Evolutionary conservation across 2,797 vertebrate species (phyloP), one percentile per base, ranked within the genome.

Genomic region (Eleutherodactylus coqui): DNA sequence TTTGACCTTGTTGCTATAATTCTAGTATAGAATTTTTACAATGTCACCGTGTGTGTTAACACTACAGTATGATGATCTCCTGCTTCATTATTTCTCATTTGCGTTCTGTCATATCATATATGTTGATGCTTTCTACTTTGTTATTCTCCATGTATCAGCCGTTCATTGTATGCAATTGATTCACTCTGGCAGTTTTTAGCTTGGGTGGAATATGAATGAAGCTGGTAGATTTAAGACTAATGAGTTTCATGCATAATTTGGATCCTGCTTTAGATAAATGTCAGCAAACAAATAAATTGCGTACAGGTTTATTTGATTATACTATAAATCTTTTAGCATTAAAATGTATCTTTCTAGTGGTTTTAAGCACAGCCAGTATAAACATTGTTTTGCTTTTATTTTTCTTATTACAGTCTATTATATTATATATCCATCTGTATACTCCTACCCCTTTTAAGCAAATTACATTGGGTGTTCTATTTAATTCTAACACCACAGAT

Each of bases 311-410:
- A 84, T 84, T 79, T 75, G 82, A 79, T 75, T 87, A 84, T 72
- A 62, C 67, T 84, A 78, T 86, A 77, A 83, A 86, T 86, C 62
- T 79, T 87, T 84, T 84, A 79, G 79, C 82, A 87, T 84, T 83
- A 80, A 67, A 75, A 53, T 58, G 75, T 55, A 10, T 29, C 19
- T 53, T 29, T 8, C 29, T 55, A 73, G 70, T 78, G 36, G 47
- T 69, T 82, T 60, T 36, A 69, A 51, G 36, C 55, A 51, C 51
- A 60, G 27, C 53, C 34, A 67, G 34, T 82, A n/a, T 86, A 67
- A 43, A 58, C 47, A 69, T 83, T 78, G 17, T 69, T 82, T 43
- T 47, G 58, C 14, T 27, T 17, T 55, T 43, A 29, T 58, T 9
- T 82, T 34, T 67, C 24, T n/a, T 34, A 58, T 60, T 60, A 24